Evolutionary conservation across 2,797 vertebrate species (phyloP).

Genomic region (Ceryle rudis): DNA sequence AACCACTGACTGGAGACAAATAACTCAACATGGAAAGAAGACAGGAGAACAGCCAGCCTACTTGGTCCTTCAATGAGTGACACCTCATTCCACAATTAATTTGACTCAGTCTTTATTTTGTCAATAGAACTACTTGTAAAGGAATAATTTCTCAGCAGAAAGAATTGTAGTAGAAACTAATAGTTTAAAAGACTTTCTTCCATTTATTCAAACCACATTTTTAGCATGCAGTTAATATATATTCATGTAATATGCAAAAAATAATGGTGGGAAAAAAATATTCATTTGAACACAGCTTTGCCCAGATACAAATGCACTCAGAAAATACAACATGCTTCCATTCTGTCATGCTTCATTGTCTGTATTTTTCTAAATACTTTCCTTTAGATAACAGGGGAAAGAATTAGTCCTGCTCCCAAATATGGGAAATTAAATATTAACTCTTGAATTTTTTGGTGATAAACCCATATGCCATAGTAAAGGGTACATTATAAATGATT

Average conservation of each 20-base stretch:
- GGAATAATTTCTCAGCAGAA: neutral
- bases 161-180: neutral
- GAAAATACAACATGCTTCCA: neutral
- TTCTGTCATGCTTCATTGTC: neutral
- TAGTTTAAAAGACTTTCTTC: neutral
- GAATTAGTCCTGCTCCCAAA: neutral
- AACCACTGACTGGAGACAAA: neutral
- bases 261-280: fast-evolving
- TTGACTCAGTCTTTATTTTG: neutral
- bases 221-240: neutral
- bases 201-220: neutral
- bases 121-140: neutral
- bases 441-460: neutral
- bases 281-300: neutral
- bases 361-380: neutral
- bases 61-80: neutral
- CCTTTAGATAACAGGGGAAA: neutral
- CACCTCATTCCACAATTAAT: neutral
- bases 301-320: fast-evolving
- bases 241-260: neutral
- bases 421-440: neutral
- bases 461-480: neutral
- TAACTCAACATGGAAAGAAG: neutral
- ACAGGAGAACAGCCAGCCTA: neutral
- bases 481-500: neutral